These are phyloP conservation scores for Acropora tenuis DNA, from an alignment of 64 coral and sea anemone genomes.

Conservation along the genomic window DNA sequence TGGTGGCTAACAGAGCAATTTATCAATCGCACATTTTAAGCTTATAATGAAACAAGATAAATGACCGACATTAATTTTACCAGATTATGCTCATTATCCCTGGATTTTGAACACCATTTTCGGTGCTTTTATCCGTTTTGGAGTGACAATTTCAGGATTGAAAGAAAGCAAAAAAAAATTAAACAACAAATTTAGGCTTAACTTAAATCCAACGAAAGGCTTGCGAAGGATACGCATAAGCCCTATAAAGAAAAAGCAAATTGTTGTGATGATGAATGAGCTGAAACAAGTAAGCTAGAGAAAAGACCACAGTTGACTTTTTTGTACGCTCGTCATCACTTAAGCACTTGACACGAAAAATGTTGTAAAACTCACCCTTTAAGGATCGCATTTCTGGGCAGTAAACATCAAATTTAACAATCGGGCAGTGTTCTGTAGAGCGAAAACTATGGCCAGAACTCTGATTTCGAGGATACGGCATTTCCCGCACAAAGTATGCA, in stretches of 20 bases:
- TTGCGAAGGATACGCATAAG: background rate
- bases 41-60: background rate
- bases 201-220: background rate
- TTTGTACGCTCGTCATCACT: too few relatives aligned
- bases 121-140: conserved; percentile 26
- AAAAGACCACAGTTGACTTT: background rate
- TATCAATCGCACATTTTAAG: background rate
- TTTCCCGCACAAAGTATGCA: too few relatives aligned
- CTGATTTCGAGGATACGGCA: too few relatives aligned
- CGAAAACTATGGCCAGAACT: too few relatives aligned
- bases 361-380: background rate
- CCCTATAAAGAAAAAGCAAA: background rate
- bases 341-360: background rate
- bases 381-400: background rate
- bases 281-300: background rate
- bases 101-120: background rate
- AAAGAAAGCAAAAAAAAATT: background rate
- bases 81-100: background rate
- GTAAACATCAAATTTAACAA: too few relatives aligned
- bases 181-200: background rate
- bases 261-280: too few relatives aligned
- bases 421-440: too few relatives aligned
- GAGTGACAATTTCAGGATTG: background rate
- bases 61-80: conserved; percentile 3
- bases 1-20: background rate